A percentile compares a stretch with the other conserved stretches of the same genome.
phyloP scores from a whole-genome alignment of 2,113 vertebrate genomes.

The Notarius lentiginosus region DNA sequence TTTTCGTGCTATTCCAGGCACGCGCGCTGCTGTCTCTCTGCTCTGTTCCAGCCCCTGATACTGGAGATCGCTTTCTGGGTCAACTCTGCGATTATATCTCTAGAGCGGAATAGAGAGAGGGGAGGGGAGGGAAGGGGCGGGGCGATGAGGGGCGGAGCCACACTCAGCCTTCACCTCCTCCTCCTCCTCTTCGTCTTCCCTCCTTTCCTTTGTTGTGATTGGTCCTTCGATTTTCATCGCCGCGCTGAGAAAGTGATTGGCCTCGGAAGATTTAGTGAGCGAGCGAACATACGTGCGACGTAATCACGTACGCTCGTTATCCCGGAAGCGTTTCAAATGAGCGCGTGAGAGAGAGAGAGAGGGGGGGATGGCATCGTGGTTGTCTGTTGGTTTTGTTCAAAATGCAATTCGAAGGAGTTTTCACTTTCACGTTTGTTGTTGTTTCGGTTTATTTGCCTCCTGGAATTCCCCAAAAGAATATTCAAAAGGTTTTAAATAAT shows the following conservation, averaged over 20 bases:
- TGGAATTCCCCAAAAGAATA: not conserved
- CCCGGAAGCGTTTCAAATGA: not conserved
- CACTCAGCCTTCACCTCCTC: not conserved
- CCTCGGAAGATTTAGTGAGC: not conserved
- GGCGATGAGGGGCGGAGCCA: slow-evolving; percentile 52
- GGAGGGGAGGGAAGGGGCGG: slow-evolving; percentile 50
- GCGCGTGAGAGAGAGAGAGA: not conserved
- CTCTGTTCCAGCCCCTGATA: slow-evolving; percentile 35
- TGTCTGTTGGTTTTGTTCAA: not conserved
- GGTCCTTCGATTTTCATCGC: slow-evolving; percentile 70
- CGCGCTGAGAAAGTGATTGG: not conserved
- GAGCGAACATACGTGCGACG: slow-evolving; percentile 2
- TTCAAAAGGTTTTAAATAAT: not conserved
- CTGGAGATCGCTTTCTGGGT: slow-evolving; percentile 77
- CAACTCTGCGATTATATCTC: slow-evolving; percentile 73
- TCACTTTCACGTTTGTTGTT: too few relatives aligned
- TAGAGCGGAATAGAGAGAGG: slow-evolving; percentile 52
- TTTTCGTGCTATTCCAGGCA: slow-evolving; percentile 30
- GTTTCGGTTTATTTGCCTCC: not conserved
- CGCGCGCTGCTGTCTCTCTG: not conserved
- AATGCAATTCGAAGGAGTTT: not conserved
- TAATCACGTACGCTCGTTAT: slow-evolving; percentile 13
- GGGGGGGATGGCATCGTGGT: not conserved
- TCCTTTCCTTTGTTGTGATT: slow-evolving; percentile 72
- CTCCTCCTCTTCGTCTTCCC: not conserved